Conservation (phyloP, 2,113 vertebrate species). For the Narcine bancroftii region DNA sequence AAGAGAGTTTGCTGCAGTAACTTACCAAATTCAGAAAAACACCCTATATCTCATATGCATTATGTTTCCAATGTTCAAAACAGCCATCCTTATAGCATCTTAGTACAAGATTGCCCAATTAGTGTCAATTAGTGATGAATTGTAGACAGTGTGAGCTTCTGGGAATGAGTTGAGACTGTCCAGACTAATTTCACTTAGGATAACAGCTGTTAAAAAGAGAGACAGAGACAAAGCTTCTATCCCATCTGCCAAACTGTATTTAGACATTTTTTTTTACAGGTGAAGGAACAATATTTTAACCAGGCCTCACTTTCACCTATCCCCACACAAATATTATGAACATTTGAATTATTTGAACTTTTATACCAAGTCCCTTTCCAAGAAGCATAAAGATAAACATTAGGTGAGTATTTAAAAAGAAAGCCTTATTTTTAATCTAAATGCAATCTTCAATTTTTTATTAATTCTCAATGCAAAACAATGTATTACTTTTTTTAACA, state of each 20-base stretch:
- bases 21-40: background rate
- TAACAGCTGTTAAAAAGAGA: conserved; percentile 28
- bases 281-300: background rate
- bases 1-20: background rate
- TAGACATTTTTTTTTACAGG: background rate
- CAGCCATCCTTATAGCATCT: conserved; percentile 11
- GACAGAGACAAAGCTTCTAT: conserved; percentile 7
- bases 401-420: background rate
- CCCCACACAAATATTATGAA: background rate
- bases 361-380: conserved; percentile 48
- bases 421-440: background rate
- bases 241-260: conserved; percentile 10
- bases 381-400: background rate
- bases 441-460: background rate
- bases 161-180: background rate
- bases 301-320: background rate
- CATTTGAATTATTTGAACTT: background rate
- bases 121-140: conserved; percentile 33
- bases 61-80: background rate
- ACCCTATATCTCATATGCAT: background rate
- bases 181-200: conserved; percentile 26
- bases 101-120: conserved; percentile 4
- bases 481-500: background rate
- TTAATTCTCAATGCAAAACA: background rate
- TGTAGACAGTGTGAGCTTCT: conserved; percentile 9